These are phyloP conservation scores for Thymelicus lineola DNA, from an alignment of 2,888 invertebrate genomes.

Conservation along the genomic window DNA sequence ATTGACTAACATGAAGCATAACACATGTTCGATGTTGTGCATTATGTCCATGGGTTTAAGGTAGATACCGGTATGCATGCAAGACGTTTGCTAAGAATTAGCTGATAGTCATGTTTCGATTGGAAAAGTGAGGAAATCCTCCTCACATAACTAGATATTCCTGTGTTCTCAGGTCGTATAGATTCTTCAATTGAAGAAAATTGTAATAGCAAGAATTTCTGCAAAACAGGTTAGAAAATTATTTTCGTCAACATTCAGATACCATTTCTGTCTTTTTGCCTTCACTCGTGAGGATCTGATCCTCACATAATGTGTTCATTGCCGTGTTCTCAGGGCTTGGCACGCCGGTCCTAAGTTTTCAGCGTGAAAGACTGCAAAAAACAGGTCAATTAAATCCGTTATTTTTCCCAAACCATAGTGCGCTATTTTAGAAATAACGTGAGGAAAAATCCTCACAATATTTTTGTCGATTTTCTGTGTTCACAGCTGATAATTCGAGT, in stretches of 20 bases:
- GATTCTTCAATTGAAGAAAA: too few relatives aligned
- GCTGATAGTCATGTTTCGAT: too few relatives aligned
- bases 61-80: not conserved
- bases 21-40: too few relatives aligned
- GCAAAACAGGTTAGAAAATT: too few relatives aligned
- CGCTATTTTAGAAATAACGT: not conserved
- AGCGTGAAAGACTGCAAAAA: too few relatives aligned
- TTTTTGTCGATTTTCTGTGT: not conserved
- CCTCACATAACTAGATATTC: too few relatives aligned
- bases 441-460: not conserved
- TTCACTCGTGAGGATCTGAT: not conserved
- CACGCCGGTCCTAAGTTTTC: not conserved
- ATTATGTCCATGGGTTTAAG: not conserved
- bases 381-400: too few relatives aligned
- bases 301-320: conserved; percentile 2
- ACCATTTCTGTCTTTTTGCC: not conserved
- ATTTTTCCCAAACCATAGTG: too few relatives aligned
- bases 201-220: too few relatives aligned
- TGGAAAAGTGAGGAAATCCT: too few relatives aligned
- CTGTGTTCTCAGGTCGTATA: too few relatives aligned
- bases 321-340: not conserved
- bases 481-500: not conserved
- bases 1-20: not conserved
- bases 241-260: too few relatives aligned
- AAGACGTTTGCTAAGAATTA: not conserved